A percentile compares a stretch with the other conserved stretches of the same genome.
Evolutionary conservation across 2,113 vertebrate species (phyloP).

Genomic region (Amazona guildingii): DNA sequence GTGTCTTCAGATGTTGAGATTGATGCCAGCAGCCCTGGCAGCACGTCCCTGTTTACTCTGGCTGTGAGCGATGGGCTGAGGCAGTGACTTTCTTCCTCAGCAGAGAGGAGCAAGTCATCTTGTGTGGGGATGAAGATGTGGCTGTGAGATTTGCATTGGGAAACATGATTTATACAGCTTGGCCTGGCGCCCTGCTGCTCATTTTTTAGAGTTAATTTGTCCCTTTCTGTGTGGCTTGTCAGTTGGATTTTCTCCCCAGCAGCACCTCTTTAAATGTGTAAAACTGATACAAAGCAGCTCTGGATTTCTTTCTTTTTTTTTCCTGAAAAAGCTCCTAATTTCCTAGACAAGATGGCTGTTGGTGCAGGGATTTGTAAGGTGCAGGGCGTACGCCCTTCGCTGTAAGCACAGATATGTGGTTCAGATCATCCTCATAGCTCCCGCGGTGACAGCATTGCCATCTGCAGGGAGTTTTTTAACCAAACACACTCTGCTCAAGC

Average conservation of each 20-base stretch:
- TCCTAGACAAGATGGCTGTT: neutral
- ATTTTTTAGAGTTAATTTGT: slow-evolving; percentile 32
- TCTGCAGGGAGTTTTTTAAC: neutral
- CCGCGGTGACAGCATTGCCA: neutral
- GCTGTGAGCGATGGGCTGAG: neutral
- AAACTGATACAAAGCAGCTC: neutral
- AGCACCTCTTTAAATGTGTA: neutral
- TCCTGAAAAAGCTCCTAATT: neutral
- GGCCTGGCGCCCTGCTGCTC: neutral
- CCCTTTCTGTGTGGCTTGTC: slow-evolving; percentile 7
- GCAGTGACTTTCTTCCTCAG: neutral
- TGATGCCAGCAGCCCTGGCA: neutral
- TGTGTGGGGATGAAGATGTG: neutral
- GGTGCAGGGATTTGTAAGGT: neutral
- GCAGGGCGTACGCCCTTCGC: neutral
- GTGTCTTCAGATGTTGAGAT: neutral
- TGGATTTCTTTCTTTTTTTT: neutral
- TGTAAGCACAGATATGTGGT: neutral
- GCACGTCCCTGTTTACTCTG: neutral
- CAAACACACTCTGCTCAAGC: neutral
- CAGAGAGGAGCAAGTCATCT: neutral
- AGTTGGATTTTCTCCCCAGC: neutral
- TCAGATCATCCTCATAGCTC: neutral
- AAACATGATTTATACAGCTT: neutral
- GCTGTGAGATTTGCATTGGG: neutral